Evolutionary conservation across 2,888 invertebrate genomes (phyloP).

Genomic region (Sinopyrophorus schimmeli): DNA sequence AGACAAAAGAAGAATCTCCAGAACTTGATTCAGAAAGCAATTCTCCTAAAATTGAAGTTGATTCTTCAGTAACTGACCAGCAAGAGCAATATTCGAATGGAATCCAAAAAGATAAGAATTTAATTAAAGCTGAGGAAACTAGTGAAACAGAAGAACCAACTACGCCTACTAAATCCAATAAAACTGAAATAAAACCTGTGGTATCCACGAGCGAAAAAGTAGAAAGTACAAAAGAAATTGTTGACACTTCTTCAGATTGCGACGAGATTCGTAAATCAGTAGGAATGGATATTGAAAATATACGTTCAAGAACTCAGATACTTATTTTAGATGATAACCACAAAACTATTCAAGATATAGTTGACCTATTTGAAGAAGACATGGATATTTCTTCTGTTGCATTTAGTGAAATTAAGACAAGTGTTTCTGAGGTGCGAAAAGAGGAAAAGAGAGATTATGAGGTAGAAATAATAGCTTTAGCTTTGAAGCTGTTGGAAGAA

Average conservation of each 20-base stretch:
- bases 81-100: no score
- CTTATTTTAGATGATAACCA: slow-evolving; percentile 5
- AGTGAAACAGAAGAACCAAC: background rate
- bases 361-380: slow-evolving; percentile 34
- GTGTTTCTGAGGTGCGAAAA: slow-evolving; percentile 39
- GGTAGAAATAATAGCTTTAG: slow-evolving; percentile 63
- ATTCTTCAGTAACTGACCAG: slow-evolving; percentile 14
- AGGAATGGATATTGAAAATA: slow-evolving; percentile 37
- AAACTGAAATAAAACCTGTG: slow-evolving; percentile 12
- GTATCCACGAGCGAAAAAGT: slow-evolving; percentile 4
- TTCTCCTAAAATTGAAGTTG: slow-evolving; percentile 47
- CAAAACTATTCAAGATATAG: slow-evolving; percentile 31
- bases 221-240: slow-evolving; percentile 12
- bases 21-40: slow-evolving; percentile 53
- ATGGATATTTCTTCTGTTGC: slow-evolving; percentile 30
- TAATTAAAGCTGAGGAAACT: slow-evolving; percentile 15
- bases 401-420: slow-evolving; percentile 23
- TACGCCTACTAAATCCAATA: slow-evolving; percentile 7
- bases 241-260: slow-evolving; percentile 18
- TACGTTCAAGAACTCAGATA: slow-evolving; percentile 6
- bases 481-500: slow-evolving; percentile 66
- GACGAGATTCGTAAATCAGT: slow-evolving; percentile 38
- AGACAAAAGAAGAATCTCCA: slow-evolving; percentile 49
- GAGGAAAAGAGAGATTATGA: slow-evolving; percentile 39
- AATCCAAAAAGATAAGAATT: no score